phyloP scores from a whole-genome alignment of 2,113 vertebrate genomes.

The Fregata magnificens region DNA sequence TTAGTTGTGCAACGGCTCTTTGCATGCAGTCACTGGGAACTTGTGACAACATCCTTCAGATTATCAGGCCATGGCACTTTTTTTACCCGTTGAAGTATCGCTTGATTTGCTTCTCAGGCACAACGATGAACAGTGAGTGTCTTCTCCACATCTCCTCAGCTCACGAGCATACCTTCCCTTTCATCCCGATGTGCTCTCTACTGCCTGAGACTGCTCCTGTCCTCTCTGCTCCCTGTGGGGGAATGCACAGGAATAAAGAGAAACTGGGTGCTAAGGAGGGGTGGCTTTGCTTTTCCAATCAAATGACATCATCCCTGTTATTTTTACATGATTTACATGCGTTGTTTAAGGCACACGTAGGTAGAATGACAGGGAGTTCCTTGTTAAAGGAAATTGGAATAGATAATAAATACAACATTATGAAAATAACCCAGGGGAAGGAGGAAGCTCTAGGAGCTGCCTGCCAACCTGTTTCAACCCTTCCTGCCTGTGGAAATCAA shows the following conservation, averaged over 20 bases:
- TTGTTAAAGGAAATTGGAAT: not conserved
- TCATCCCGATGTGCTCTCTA: fast-evolving
- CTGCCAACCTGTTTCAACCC: not conserved
- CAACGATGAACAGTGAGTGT: not conserved
- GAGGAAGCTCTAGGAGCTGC: not conserved
- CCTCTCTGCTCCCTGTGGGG: not conserved
- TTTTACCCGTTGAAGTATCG: not conserved
- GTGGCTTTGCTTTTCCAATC: not conserved
- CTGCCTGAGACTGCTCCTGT: not conserved
- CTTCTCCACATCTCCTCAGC: not conserved
- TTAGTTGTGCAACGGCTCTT: not conserved
- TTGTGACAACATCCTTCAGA: not conserved
- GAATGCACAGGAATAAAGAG: not conserved
- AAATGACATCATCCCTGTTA: not conserved
- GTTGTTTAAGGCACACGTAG: fast-evolving
- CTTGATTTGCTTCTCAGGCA: not conserved
- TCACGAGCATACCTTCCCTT: not conserved
- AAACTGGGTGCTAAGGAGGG: not conserved
- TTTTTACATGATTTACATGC: not conserved
- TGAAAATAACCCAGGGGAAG: not conserved
- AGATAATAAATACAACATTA: not conserved
- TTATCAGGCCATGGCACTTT: not conserved
- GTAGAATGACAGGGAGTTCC: not conserved
- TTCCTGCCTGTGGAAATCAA: not conserved
- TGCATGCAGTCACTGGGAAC: too few relatives aligned